Evolutionary conservation across 2,797 vertebrate species (phyloP).

Genomic region (Rhynchotus rufescens): DNA sequence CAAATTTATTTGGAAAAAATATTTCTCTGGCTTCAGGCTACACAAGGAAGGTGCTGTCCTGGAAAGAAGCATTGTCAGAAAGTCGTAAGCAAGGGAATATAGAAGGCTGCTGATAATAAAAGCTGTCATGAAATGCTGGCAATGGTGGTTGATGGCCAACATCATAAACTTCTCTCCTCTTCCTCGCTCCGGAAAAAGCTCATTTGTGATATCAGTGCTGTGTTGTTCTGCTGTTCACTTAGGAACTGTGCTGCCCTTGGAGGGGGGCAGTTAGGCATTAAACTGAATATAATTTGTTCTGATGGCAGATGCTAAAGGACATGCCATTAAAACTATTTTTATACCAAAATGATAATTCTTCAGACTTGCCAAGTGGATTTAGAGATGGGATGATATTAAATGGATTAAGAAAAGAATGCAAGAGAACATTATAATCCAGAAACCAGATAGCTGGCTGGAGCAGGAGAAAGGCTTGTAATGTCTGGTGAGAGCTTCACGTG

Average conservation of each 20-base stretch:
- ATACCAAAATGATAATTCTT: background rate
- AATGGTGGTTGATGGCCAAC: background rate
- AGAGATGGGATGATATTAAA: background rate
- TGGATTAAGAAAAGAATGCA: background rate
- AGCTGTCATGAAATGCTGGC: background rate
- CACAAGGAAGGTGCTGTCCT: background rate
- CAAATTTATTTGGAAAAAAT: constrained; percentile 25
- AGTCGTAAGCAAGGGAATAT: constrained; percentile 10
- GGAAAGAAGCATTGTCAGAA: background rate
- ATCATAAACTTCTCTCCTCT: constrained; percentile 15
- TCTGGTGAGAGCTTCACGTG: background rate
- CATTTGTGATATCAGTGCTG: background rate
- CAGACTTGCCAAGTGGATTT: background rate
- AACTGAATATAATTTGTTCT: background rate
- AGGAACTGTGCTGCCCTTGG: background rate
- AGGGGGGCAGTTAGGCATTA: background rate
- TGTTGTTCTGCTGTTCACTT: background rate
- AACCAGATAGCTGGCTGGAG: background rate
- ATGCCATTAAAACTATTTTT: background rate
- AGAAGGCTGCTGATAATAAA: constrained; percentile 25
- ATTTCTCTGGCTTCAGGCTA: constrained; percentile 13
- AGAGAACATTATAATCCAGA: background rate
- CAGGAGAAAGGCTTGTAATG: background rate
- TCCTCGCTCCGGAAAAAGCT: background rate
- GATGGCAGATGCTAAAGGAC: background rate